Evolutionary conservation across 1,140 invertebrate genomes (phyloP).

Genomic region (Matsumurasca onukii): DNA sequence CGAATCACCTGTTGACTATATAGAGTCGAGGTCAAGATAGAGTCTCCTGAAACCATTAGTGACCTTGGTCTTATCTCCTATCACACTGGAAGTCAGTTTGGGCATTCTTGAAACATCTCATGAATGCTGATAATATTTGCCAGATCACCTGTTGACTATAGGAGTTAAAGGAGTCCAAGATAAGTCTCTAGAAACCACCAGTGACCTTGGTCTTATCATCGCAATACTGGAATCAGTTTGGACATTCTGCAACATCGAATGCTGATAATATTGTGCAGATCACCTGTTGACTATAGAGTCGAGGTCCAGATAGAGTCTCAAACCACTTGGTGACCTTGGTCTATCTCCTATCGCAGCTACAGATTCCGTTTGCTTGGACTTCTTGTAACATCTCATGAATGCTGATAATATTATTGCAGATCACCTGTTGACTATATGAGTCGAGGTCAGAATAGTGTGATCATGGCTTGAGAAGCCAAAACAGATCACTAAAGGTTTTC

Average conservation of each 20-base stretch:
- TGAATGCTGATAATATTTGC: no score
- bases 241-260: slow-evolving; percentile 82
- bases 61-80: slow-evolving; percentile 98
- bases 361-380: neutral
- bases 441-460: no score
- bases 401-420: no score
- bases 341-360: neutral
- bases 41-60: slow-evolving; percentile 96
- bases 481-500: no score
- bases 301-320: slow-evolving; percentile 8
- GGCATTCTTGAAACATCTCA: no score
- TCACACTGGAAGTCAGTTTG: slow-evolving; percentile 98
- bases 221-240: slow-evolving; percentile 99
- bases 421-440: no score
- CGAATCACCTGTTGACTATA: slow-evolving; percentile 87
- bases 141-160: slow-evolving; percentile 96
- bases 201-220: slow-evolving; percentile 93
- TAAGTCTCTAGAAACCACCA: slow-evolving; percentile 98
- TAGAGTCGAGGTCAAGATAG: slow-evolving; percentile 94
- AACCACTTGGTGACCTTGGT: neutral
- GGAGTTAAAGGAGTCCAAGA: slow-evolving; percentile 95
- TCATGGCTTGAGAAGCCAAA: no score
- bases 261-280: no score
- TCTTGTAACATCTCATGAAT: no score
- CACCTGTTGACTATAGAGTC: no score